A percentile compares a stretch with the other conserved stretches of the same genome.
Evolutionary conservation across 2,797 vertebrate species (phyloP).

Genomic region (Bradypodion pumilum): DNA sequence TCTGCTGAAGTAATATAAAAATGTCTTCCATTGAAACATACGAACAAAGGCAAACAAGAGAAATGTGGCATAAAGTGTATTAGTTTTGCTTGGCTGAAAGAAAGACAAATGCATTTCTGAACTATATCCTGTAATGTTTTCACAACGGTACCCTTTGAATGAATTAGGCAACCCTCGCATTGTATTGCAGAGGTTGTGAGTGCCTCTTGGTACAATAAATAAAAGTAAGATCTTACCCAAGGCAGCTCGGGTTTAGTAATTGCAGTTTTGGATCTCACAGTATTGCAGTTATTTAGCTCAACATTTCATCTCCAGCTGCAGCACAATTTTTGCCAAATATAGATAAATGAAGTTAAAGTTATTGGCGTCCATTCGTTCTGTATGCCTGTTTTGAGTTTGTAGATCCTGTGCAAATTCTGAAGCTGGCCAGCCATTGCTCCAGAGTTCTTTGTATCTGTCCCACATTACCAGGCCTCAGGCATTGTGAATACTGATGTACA

Average conservation of each 20-base stretch:
- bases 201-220: slow-evolving; percentile 77
- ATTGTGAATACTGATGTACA: slow-evolving; percentile 40
- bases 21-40: neutral
- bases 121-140: slow-evolving; percentile 26
- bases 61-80: neutral
- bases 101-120: slow-evolving; percentile 28
- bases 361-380: slow-evolving; percentile 75
- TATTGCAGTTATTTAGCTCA: slow-evolving; percentile 79
- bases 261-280: slow-evolving; percentile 79
- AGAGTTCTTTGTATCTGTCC: slow-evolving; percentile 50
- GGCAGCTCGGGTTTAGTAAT: slow-evolving; percentile 74
- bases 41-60: neutral
- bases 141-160: slow-evolving; percentile 38
- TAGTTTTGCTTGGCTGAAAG: neutral
- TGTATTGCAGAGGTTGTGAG: slow-evolving; percentile 64
- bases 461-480: neutral
- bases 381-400: slow-evolving; percentile 77
- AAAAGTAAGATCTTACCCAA: slow-evolving; percentile 78
- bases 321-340: slow-evolving; percentile 84
- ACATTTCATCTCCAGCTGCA: slow-evolving; percentile 83
- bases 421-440: slow-evolving; percentile 61
- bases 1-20: neutral
- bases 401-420: slow-evolving; percentile 71
- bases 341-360: slow-evolving; percentile 86
- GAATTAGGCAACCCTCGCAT: slow-evolving; percentile 57